Base-by-base conservation (phyloP, 2,888 invertebrate species). In the Stenodema calcarata region DNA sequence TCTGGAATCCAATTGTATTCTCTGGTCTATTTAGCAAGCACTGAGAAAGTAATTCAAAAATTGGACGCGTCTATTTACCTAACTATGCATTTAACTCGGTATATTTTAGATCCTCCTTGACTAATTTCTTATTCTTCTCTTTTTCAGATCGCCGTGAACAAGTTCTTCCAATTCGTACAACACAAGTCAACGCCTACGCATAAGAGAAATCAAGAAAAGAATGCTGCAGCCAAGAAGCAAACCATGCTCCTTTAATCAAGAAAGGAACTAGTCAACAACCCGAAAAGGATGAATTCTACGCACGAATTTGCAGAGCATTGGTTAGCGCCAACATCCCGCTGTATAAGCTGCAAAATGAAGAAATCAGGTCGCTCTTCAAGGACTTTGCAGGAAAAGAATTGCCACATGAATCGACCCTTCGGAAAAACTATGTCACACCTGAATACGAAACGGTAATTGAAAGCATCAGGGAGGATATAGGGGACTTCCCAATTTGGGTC, bases 391-490 rank as follows among this genome's bases (percentile, higher is more conserved):
- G 78, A 44, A 76, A 70, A 54, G 28, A 69, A 47, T n/a, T 87
- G 16, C 87, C 85, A 44, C 76, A 14, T 14, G 80, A 85, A 73
- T 87, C 82, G 28, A 85, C 85, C 28, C 28, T 88, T 47, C 73
- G 86, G 23, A 87, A 88, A 87, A 87, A n/a, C 70, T 83, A 86
- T 30, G 41, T 82, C 7, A 30, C 69, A 4, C 42, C 75, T 35
- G 35, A 35, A 35, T 35, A 35, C 35, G 35, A 83, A 16, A 12
- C 18, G 14, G 83, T 79, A 41, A n/a, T 88, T 70, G 35, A 80
- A 14, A 16, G 62, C 9, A 87, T 87, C 30, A 75, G 87, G 50
- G 44, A 86, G 44, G 54, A 87, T 75, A 87, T 88, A 18, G 83
- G 50, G 35, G 69, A 50, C 18, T 16, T 35, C 23, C 78, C 75